Percentiles rank a stretch among this genome's conserved stretches.
phyloP scores from a whole-genome alignment of 1,140 invertebrate genomes.

The Drosophila rufa region DNA sequence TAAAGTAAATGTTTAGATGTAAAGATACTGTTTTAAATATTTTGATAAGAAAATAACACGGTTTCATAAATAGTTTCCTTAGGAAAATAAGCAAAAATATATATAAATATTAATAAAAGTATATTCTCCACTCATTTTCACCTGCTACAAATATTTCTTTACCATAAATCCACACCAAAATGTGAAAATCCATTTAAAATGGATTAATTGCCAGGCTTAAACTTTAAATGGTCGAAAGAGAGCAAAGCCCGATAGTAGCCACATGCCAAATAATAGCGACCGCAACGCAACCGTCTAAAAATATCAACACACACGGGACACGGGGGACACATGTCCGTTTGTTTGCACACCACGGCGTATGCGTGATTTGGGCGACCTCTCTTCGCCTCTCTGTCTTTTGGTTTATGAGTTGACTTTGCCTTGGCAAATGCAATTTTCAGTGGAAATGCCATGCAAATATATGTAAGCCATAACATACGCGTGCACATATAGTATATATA shows the following conservation, averaged over 20 bases:
- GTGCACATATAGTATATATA: not conserved
- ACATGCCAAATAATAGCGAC: not conserved
- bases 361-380: conserved; percentile 56
- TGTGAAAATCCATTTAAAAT: conserved; percentile 1
- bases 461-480: conserved; percentile 28
- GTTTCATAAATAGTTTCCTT: too few relatives aligned
- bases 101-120: not conserved
- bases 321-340: conserved; percentile 14
- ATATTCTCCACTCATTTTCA: not conserved
- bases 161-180: not conserved
- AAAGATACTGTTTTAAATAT: too few relatives aligned
- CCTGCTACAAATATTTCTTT: not conserved
- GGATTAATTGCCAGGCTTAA: conserved; percentile 12
- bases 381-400: conserved; percentile 6
- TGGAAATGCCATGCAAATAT: conserved; percentile 55
- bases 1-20: too few relatives aligned
- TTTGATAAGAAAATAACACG: too few relatives aligned
- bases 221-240: conserved; percentile 2
- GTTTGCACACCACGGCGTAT: conserved; percentile 65
- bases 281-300: conserved; percentile 24
- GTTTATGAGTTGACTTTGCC: conserved; percentile 56
- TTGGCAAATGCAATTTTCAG: conserved; percentile 7
- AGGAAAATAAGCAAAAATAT: too few relatives aligned
- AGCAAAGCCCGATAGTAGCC: not conserved
- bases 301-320: conserved; percentile 16